These are phyloP conservation scores for Sisyra nigra DNA, from an alignment of 2,888 invertebrate genomes.

Conservation along the genomic window DNA sequence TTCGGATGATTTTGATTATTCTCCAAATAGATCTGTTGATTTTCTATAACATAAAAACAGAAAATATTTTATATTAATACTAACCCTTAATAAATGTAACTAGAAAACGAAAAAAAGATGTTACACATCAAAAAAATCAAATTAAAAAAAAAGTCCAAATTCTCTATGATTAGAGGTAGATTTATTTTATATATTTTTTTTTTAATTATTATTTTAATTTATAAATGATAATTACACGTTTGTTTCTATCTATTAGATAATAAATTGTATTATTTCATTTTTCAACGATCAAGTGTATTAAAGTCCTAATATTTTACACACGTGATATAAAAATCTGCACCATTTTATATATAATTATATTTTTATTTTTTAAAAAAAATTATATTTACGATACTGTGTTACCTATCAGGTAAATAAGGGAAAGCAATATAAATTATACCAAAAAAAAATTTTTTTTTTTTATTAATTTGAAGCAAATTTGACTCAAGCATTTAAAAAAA, in stretches of 20 bases:
- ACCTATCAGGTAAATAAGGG: background rate
- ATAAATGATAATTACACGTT: too few species aligned
- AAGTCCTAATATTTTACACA: too few species aligned
- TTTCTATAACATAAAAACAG: conserved; percentile 9
- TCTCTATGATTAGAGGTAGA: conserved; percentile 28
- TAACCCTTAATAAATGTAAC: conserved; percentile 14
- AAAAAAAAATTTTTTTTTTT: background rate
- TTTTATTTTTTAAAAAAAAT: background rate
- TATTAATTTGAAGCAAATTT: conserved; percentile 2
- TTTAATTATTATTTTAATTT: background rate
- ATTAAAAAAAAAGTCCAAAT: conserved; percentile 6
- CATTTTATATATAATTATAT: conserved; percentile 1
- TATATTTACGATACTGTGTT: background rate
- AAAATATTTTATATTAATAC: background rate
- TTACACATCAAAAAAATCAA: conserved; percentile 4
- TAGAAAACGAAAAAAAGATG: too few species aligned
- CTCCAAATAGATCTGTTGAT: conserved; percentile 21
- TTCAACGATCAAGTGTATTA: background rate
- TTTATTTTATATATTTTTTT: conserved; percentile 25
- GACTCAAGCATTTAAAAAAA: background rate
- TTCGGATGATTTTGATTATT: conserved; percentile 27
- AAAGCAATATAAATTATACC: too few species aligned
- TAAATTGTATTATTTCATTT: background rate
- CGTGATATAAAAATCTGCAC: conserved; percentile 2
- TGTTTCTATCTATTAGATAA: background rate